Evolutionary conservation across 2,113 vertebrate genomes (phyloP).

Genomic region (Mormoops blainvillei): DNA sequence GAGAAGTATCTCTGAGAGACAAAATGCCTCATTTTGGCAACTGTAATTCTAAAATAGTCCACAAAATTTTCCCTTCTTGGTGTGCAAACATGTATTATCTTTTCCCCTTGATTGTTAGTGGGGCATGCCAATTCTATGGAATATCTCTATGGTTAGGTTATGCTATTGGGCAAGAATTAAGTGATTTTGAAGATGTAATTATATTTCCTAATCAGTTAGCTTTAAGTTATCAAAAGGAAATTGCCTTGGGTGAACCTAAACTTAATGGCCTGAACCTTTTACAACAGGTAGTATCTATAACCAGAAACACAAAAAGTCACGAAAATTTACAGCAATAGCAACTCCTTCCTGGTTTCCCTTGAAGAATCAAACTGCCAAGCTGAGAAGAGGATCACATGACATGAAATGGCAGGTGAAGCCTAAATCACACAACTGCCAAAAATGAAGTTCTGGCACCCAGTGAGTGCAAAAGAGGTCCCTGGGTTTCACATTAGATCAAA

Average conservation of each 20-base stretch:
- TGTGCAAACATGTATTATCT: neutral
- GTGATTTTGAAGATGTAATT: neutral
- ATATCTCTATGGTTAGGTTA: neutral
- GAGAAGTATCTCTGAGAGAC: neutral
- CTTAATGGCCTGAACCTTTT: neutral
- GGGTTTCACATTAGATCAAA: neutral
- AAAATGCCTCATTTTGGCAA: neutral
- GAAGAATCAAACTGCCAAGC: neutral
- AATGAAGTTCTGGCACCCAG: neutral
- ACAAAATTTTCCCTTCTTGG: neutral
- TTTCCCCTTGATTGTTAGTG: neutral
- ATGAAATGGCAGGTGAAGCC: accelerated
- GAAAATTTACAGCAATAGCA: neutral
- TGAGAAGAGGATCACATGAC: neutral
- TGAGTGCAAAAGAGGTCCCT: neutral
- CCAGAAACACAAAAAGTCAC: neutral
- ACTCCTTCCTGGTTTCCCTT: neutral
- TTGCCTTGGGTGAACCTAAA: neutral
- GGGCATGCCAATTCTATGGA: neutral
- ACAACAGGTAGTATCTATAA: neutral
- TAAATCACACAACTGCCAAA: neutral
- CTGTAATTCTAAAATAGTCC: neutral
- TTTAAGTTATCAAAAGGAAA: neutral
- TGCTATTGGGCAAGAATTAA: neutral
- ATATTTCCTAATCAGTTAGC: neutral